These are phyloP conservation scores for Brachylomia viminalis DNA, from an alignment of 2,888 invertebrate species.

Conservation along the genomic window DNA sequence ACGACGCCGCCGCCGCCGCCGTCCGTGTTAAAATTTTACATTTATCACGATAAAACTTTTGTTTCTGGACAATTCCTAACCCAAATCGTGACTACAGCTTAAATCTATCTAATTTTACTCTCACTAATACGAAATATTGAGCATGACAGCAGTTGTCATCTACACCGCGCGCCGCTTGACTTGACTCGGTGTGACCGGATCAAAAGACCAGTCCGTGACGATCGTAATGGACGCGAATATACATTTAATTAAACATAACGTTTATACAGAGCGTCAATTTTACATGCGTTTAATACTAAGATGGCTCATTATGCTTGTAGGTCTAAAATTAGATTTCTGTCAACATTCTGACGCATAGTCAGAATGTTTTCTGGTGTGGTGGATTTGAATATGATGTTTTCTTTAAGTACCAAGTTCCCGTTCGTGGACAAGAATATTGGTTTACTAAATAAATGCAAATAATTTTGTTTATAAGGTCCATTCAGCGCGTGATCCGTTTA, in stretches of 20 bases:
- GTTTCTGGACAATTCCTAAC: neutral
- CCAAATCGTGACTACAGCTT: neutral
- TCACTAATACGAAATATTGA: slow-evolving; percentile 51
- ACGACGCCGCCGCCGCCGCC: too few relatives aligned
- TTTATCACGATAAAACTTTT: too few relatives aligned
- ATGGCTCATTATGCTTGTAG: slow-evolving; percentile 44
- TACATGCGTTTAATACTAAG: slow-evolving; percentile 59
- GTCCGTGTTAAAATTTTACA: neutral
- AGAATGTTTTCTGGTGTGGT: too few relatives aligned
- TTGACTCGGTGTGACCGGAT: slow-evolving; percentile 56
- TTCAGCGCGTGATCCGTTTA: neutral
- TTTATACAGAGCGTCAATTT: slow-evolving; percentile 42
- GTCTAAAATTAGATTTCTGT: slow-evolving; percentile 17
- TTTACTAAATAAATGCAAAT: neutral
- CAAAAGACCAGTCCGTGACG: slow-evolving; percentile 46
- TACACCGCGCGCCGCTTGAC: slow-evolving; percentile 3
- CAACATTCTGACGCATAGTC: too few relatives aligned
- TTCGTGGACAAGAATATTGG: too few relatives aligned
- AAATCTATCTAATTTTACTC: slow-evolving; percentile 45
- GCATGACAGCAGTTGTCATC: slow-evolving; percentile 51
- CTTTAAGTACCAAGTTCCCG: too few relatives aligned
- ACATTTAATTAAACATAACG: slow-evolving; percentile 58
- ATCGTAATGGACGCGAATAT: slow-evolving; percentile 53
- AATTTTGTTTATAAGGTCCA: neutral
- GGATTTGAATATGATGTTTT: neutral